These are phyloP conservation scores for Bolinopsis microptera DNA, from an alignment of 37 sponge, comb jelly and placozoan genomes.

Conservation along the genomic window DNA sequence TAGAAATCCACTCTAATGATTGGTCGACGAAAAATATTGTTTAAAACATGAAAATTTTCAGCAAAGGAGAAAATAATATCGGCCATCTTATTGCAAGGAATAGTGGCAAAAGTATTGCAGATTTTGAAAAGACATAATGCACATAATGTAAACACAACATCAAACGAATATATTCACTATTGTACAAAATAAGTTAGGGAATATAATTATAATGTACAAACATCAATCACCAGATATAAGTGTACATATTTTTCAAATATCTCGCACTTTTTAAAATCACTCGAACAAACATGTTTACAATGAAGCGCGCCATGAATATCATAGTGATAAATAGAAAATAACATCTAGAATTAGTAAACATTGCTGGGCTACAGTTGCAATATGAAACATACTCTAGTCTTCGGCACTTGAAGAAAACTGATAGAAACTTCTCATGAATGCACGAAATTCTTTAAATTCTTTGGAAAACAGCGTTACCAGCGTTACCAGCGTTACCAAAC, in stretches of 20 bases:
- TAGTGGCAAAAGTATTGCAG: too few species aligned
- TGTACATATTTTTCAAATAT: background rate
- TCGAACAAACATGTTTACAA: background rate
- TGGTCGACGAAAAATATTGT: background rate
- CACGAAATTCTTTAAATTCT: too few species aligned
- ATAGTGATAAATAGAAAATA: background rate
- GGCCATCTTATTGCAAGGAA: too few species aligned
- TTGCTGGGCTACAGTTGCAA: background rate
- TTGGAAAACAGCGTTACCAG: too few species aligned
- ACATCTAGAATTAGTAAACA: background rate
- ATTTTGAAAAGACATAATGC: background rate
- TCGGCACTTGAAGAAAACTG: background rate
- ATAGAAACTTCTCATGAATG: background rate
- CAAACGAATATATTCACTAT: background rate
- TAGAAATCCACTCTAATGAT: background rate
- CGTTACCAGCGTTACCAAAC: too few species aligned
- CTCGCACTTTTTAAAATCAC: background rate
- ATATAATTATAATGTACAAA: background rate
- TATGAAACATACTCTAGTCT: background rate
- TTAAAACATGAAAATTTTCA: too few species aligned
- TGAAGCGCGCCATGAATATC: background rate
- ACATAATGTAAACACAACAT: background rate
- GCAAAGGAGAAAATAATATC: too few species aligned
- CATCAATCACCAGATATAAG: background rate
- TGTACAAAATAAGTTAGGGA: background rate